Base-by-base conservation (phyloP, 2,797 vertebrate species). In the Hoplostethus atlanticus region DNA sequence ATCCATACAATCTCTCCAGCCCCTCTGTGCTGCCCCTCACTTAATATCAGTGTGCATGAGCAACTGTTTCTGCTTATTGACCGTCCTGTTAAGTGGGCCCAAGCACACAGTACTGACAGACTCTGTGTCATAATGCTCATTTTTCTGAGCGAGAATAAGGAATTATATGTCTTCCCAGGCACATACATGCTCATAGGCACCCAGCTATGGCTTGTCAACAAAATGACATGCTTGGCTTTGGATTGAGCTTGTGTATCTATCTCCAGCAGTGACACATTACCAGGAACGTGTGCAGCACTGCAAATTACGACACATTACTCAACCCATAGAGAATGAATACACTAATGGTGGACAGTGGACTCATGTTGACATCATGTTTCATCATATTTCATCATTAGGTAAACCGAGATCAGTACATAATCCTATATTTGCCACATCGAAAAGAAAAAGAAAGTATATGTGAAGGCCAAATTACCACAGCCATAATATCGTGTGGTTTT, bases 131-230 rank as follows among this genome's bases (percentile, higher is more conserved):
- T 76, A 53, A 53, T 58, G 70, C 60, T 40, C 62, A 70, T 72
- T 72, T 87, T 77, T 79, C 47, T 30, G n/a, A 67, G 52, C 58
- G 56, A 80, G 60, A 79, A 83, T 67, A 71, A 44, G 7, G 54
- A 84, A 80, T 74, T 61, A 56, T 76, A 77, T 68, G 70, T 81
- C 60, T 81, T 79, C 46, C 34, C 64, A 57, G 38, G 66, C 65
- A 77, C 57, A 54, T 44, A 68, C 69, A 67, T 66, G 63, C 68
- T 80, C 54, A 78, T 80, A 52, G 28, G n/a, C 64, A 73, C 57
- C 50, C 59, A 59, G 81, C 76, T 68, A 73, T 72, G 62, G 76
- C 81, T 76, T 89, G 81, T 89, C 89, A 91, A 89, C 84, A 86
- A 78, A 75, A 85, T 87, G 81, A 79, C 83, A 85, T 71, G 68